Conservation (phyloP, 2,888 invertebrate species). For the Drosophila longiperda region DNA sequence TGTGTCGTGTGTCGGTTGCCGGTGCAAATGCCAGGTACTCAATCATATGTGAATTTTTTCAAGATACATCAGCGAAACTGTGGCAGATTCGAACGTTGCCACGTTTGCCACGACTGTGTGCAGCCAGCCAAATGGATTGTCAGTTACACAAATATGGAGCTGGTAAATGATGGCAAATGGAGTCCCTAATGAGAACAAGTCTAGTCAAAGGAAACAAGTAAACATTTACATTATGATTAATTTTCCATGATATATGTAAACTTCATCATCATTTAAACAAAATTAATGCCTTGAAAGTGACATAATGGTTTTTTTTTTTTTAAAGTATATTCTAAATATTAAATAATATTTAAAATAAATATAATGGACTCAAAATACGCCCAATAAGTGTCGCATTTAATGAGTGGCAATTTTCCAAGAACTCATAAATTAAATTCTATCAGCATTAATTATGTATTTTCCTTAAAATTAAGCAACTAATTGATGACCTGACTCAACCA, state of each 20-base stretch:
- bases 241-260: background rate
- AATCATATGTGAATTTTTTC: slow-evolving; percentile 51
- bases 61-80: slow-evolving; percentile 17
- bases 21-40: slow-evolving; percentile 66
- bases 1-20: slow-evolving; percentile 18
- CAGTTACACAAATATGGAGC: background rate
- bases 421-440: slow-evolving; percentile 15
- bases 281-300: background rate
- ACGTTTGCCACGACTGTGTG: background rate
- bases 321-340: background rate
- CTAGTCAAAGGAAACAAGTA: background rate
- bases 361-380: background rate
- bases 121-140: slow-evolving; percentile 1
- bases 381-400: slow-evolving; percentile 10
- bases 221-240: background rate
- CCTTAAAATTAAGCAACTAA: slow-evolving; percentile 21
- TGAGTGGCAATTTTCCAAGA: background rate
- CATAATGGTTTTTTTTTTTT: background rate
- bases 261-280: background rate
- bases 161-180: slow-evolving; percentile 1
- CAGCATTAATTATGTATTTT: slow-evolving; percentile 33
- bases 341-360: background rate
- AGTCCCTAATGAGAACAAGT: background rate
- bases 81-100: slow-evolving; percentile 23
- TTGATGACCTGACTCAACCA: background rate